These are phyloP conservation scores for Meloidogyne hapla DNA, from an alignment of 1,140 invertebrate genomes.

Conservation along the genomic window DNA sequence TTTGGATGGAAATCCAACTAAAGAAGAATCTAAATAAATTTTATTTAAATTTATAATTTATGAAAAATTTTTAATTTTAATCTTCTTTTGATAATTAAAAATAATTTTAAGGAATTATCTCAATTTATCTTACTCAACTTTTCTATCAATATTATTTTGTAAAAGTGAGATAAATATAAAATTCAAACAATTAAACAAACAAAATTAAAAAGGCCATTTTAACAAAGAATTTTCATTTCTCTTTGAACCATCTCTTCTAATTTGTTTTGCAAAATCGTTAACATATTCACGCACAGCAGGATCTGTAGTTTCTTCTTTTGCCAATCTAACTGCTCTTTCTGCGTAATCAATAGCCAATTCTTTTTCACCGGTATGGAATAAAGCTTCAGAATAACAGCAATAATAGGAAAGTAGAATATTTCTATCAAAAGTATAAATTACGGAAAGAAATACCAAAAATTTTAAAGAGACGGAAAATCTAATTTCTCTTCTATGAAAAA, in stretches of 20 bases:
- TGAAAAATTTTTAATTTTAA: no score
- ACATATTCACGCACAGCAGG: slow-evolving; percentile 38
- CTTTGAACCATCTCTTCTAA: slow-evolving; percentile 30
- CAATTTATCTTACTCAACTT: not conserved
- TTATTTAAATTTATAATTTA: no score
- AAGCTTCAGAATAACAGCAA: slow-evolving; percentile 62
- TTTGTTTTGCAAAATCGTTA: slow-evolving; percentile 30
- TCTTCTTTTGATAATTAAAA: no score
- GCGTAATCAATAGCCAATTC: slow-evolving; percentile 61
- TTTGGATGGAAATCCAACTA: not conserved
- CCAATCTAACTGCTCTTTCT: slow-evolving; percentile 41
- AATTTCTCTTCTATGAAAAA: no score
- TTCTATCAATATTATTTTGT: not conserved
- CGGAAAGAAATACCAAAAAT: no score
- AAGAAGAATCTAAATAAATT: no score
- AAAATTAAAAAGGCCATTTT: not conserved
- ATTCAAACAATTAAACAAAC: not conserved
- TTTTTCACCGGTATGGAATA: slow-evolving; percentile 57
- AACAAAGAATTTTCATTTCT: slow-evolving; percentile 4
- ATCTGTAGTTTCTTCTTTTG: slow-evolving; percentile 17
- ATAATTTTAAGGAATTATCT: not conserved
- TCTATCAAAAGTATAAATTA: no score
- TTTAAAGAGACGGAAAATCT: no score
- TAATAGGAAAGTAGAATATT: slow-evolving; percentile 50
- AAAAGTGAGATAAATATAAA: not conserved